A percentile compares a stretch with the other conserved stretches of the same genome.
Evolutionary conservation across 2,797 vertebrate genomes (phyloP).

Genomic region (Melanogrammus aeglefinus): DNA sequence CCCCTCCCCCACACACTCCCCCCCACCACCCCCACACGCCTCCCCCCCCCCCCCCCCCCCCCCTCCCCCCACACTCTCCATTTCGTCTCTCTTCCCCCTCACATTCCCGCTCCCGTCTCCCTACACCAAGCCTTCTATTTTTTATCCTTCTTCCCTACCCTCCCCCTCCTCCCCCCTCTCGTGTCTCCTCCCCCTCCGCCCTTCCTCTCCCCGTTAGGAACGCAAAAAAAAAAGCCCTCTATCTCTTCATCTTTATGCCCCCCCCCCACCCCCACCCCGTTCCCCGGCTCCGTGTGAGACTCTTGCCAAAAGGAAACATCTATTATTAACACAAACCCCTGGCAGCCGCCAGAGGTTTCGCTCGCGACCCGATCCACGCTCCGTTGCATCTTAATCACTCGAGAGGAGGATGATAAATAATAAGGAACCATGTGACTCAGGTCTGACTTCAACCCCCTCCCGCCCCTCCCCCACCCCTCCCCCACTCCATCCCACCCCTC

Average conservation of each 20-base stretch:
- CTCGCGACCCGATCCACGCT: slow-evolving; percentile 54
- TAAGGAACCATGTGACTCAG: slow-evolving; percentile 12
- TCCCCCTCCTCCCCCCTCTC: slow-evolving; percentile 44
- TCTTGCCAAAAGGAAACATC: slow-evolving; percentile 56
- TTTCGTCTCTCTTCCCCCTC: slow-evolving; percentile 31
- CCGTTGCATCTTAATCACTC: slow-evolving; percentile 65
- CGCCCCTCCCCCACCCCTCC: too few species aligned
- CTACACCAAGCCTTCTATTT: slow-evolving; percentile 23
- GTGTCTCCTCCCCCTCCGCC: slow-evolving; percentile 24
- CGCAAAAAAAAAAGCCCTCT: slow-evolving; percentile 5
- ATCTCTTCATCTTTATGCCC: slow-evolving; percentile 22
- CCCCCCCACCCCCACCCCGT: slow-evolving; percentile 32
- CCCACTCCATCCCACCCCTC: too few species aligned
- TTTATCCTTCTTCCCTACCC: too few species aligned
- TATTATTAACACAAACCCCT: slow-evolving; percentile 74
- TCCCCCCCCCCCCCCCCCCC: slow-evolving; percentile 38
- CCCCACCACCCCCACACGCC: neutral
- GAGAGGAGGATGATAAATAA: slow-evolving; percentile 52
- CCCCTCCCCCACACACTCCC: too few species aligned
- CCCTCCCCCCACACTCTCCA: too few species aligned
- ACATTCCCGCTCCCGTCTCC: slow-evolving; percentile 27
- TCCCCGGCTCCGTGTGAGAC: slow-evolving; percentile 17
- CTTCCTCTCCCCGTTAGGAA: slow-evolving; percentile 12
- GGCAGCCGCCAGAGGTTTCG: slow-evolving; percentile 54
- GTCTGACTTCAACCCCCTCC: neutral